phyloP scores from a whole-genome alignment of 2,113 vertebrate genomes.

The Alectura lathami region DNA sequence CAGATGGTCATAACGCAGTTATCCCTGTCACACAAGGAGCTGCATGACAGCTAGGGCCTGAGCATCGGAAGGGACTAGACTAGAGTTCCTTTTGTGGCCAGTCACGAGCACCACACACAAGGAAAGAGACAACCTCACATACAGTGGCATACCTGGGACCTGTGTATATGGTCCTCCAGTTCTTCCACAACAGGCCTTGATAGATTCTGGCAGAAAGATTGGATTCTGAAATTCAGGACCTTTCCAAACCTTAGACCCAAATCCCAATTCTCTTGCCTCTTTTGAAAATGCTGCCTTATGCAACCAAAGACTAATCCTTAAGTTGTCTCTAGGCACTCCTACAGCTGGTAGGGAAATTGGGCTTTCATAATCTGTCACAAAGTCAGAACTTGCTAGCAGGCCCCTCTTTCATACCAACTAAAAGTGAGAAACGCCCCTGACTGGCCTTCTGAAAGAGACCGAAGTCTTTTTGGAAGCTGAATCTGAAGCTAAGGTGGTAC shows the following conservation, averaged over 20 bases:
- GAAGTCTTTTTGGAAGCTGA: not conserved
- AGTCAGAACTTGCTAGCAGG: not conserved
- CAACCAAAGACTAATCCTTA: not conserved
- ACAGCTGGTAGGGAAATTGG: not conserved
- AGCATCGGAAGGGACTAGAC: accelerated
- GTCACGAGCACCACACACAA: not conserved
- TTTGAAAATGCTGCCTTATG: not conserved
- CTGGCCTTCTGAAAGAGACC: not conserved
- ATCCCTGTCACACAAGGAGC: not conserved
- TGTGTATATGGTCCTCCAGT: not conserved
- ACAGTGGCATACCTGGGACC: not conserved
- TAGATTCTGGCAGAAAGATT: not conserved
- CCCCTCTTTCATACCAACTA: not conserved
- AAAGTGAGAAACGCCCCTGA: not conserved
- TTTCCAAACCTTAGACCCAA: not conserved
- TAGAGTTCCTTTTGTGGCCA: accelerated
- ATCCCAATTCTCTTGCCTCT: not conserved
- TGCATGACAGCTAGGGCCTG: not conserved
- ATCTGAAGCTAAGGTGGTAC: not conserved
- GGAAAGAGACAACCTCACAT: not conserved
- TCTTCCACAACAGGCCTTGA: not conserved
- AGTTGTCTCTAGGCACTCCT: not conserved
- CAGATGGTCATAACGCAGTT: not conserved
- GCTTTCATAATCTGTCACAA: not conserved
- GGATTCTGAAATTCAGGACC: not conserved